Evolutionary conservation across 2,797 vertebrate genomes (phyloP).

Genomic region (Brachyalestes nurse): DNA sequence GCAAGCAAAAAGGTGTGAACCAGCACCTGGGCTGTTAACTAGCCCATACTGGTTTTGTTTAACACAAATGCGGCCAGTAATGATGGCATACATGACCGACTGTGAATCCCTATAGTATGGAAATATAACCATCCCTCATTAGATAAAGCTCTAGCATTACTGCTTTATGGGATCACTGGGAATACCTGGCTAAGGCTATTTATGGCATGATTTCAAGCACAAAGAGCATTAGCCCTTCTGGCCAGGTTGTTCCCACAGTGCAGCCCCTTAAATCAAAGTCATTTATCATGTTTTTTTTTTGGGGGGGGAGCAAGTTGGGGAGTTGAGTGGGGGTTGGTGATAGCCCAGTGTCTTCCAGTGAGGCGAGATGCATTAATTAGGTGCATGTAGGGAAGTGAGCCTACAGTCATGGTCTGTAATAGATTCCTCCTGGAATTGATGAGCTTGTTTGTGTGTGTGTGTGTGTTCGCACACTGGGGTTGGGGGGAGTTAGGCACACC

Average conservation of each 20-base stretch:
- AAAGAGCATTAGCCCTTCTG: constrained; percentile 66
- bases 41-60: constrained; percentile 29
- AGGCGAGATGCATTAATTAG: constrained; percentile 80
- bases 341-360: constrained; percentile 74
- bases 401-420: constrained; percentile 72
- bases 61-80: constrained; percentile 48
- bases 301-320: constrained; percentile 8
- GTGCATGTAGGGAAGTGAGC: constrained; percentile 74
- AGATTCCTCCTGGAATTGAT: constrained; percentile 79
- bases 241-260: constrained; percentile 57
- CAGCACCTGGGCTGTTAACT: background rate
- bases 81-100: constrained; percentile 53
- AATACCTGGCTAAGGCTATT: constrained; percentile 66
- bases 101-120: constrained; percentile 54
- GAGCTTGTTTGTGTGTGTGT: constrained; percentile 54
- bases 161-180: constrained; percentile 60
- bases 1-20: constrained; percentile 45
- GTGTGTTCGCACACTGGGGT: background rate
- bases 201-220: constrained; percentile 62
- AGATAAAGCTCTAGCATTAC: constrained; percentile 54
- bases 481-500: constrained; percentile 40
- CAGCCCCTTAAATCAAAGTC: constrained; percentile 72
- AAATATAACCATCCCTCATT: constrained; percentile 50
- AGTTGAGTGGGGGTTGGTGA: constrained; percentile 17
- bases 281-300: constrained; percentile 68